phyloP scores from a whole-genome alignment of 2,113 vertebrate genomes.

The Phyllostomus hastatus region DNA sequence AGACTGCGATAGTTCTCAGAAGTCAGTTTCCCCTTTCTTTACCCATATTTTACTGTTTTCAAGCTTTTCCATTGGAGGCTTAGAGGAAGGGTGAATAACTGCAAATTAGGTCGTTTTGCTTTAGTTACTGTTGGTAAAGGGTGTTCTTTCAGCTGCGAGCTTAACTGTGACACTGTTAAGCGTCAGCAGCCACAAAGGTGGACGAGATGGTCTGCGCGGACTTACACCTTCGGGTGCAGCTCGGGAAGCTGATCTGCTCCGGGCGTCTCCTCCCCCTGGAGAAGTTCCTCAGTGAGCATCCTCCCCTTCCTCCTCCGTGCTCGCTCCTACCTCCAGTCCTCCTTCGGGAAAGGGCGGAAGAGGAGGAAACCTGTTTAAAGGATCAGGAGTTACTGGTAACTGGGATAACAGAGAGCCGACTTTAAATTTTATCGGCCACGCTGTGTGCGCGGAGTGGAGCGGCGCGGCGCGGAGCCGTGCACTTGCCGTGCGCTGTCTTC shows the following conservation, averaged over 20 bases:
- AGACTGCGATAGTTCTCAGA: not conserved
- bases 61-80: not conserved
- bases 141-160: not conserved
- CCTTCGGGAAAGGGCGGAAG: not conserved
- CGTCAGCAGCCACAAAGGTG: not conserved
- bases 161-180: not conserved
- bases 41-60: not conserved
- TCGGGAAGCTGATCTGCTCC: not conserved
- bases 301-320: not conserved
- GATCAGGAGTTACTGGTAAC: not conserved
- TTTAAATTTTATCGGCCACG: not conserved
- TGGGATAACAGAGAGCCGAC: not conserved
- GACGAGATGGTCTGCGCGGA: not conserved
- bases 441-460: too few species aligned
- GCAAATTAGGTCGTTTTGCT: not conserved
- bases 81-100: slow-evolving; percentile 12
- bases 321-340: not conserved
- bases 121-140: not conserved
- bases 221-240: not conserved
- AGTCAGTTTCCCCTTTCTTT: not conserved
- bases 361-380: not conserved
- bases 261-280: not conserved
- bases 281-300: not conserved
- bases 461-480: not conserved
- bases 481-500: not conserved